Conservation (phyloP, 92 coral and sea anemone genomes). For the Porites lobata region DNA sequence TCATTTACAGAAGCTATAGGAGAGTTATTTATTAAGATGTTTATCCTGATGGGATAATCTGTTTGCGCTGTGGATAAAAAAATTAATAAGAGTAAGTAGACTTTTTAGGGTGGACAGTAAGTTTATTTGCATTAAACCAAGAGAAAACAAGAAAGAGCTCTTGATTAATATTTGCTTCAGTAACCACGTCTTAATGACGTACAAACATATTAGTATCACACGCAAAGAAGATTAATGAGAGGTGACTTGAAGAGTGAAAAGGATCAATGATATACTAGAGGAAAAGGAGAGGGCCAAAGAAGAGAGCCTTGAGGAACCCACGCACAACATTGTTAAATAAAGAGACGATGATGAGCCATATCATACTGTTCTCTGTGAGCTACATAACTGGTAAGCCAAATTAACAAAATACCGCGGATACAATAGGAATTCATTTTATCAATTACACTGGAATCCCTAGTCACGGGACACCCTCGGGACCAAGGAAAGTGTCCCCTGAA, state of each 20-base stretch:
- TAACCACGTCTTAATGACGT: no score
- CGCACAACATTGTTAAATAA: not conserved
- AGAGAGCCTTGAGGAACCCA: not conserved
- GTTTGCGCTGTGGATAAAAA: no score
- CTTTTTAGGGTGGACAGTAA: not conserved
- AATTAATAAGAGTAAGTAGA: not conserved
- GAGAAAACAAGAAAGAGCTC: not conserved
- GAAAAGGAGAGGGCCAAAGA: not conserved
- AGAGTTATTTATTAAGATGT: not conserved
- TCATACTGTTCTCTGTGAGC: no score
- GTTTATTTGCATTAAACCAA: not conserved
- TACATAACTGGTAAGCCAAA: no score
- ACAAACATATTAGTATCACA: not conserved
- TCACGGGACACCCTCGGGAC: no score
- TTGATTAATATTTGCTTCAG: not conserved
- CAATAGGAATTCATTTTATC: not conserved
- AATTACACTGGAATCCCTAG: no score
- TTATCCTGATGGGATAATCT: not conserved
- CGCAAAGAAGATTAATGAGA: not conserved
- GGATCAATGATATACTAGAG: not conserved
- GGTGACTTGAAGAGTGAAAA: not conserved
- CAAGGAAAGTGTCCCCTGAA: no score
- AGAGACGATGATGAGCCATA: no score
- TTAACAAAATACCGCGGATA: not conserved
- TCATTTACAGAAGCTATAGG: no score